Conservation (phyloP, 2,113 vertebrate genomes). For the Aplodontia rufa region DNA sequence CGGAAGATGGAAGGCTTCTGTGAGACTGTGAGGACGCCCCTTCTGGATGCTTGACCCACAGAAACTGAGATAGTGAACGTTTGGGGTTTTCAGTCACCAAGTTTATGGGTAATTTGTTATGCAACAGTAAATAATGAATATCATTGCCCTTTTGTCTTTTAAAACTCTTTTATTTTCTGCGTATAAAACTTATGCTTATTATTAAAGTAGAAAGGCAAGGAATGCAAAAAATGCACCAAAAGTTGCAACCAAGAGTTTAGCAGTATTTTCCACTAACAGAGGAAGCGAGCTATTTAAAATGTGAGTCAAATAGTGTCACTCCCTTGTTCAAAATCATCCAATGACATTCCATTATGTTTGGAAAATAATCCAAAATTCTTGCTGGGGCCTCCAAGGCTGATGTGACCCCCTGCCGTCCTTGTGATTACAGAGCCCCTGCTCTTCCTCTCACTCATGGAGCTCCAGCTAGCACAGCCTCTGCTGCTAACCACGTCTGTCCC, state of each 20-base stretch:
- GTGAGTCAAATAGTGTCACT: neutral
- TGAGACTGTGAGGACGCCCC: neutral
- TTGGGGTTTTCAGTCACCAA: neutral
- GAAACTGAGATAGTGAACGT: neutral
- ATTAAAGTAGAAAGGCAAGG: slow-evolving; percentile 4
- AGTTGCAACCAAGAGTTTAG: neutral
- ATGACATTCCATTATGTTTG: neutral
- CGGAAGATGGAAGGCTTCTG: neutral
- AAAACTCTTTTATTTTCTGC: neutral
- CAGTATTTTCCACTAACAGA: neutral
- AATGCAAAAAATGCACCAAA: neutral
- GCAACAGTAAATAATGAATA: neutral
- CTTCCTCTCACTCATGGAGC: neutral
- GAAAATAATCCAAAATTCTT: neutral
- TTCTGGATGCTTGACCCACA: neutral
- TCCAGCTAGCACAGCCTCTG: neutral
- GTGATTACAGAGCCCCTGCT: too few relatives aligned
- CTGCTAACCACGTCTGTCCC: neutral
- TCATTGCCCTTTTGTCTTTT: neutral
- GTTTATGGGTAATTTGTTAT: neutral
- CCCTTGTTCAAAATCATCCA: neutral
- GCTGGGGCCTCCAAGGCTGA: neutral
- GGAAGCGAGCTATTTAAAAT: slow-evolving; percentile 11
- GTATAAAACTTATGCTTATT: slow-evolving; percentile 11
- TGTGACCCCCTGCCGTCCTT: neutral